Percentiles rank a stretch among this genome's conserved stretches.
phyloP scores from a whole-genome alignment of 2,797 vertebrate species.

The Phoxinus dragarum region DNA sequence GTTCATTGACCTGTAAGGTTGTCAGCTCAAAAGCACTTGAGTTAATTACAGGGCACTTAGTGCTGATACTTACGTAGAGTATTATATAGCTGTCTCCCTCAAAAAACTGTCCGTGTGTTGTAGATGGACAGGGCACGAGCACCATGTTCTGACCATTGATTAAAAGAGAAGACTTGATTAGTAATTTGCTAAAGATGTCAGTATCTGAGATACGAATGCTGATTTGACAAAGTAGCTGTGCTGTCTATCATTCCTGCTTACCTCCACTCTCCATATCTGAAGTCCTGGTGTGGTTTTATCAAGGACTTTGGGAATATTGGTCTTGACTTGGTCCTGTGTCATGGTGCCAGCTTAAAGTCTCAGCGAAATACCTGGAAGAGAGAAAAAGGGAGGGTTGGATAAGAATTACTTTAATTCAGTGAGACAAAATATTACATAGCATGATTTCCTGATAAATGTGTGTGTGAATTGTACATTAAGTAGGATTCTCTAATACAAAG shows the following conservation, averaged over 20 bases:
- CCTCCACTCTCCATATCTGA: constrained; percentile 92
- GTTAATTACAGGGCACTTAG: background rate
- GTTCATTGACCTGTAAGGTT: background rate
- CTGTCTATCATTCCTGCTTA: constrained; percentile 59
- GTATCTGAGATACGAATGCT: background rate
- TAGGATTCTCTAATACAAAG: background rate
- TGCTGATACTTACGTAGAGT: constrained; percentile 77
- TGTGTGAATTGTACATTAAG: background rate
- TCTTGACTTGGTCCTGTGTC: constrained; percentile 76
- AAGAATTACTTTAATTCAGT: background rate
- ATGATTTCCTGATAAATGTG: background rate
- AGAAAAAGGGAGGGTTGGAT: background rate
- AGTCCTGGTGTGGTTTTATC: constrained; percentile 84
- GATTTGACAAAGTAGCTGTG: background rate
- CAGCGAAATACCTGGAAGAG: constrained; percentile 52
- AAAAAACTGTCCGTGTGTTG: constrained; percentile 81
- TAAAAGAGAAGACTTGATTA: constrained; percentile 39
- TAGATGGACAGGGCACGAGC: constrained; percentile 82
- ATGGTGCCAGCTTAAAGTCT: constrained; percentile 70
- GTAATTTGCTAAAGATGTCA: background rate
- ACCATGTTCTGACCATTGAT: constrained; percentile 79
- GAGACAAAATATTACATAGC: background rate
- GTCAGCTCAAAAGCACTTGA: background rate
- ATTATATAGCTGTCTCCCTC: constrained; percentile 87
- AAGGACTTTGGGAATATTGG: constrained; percentile 78